Evolutionary conservation across 1,140 invertebrate species (phyloP).

Genomic region (Chironomus striatipennis): DNA sequence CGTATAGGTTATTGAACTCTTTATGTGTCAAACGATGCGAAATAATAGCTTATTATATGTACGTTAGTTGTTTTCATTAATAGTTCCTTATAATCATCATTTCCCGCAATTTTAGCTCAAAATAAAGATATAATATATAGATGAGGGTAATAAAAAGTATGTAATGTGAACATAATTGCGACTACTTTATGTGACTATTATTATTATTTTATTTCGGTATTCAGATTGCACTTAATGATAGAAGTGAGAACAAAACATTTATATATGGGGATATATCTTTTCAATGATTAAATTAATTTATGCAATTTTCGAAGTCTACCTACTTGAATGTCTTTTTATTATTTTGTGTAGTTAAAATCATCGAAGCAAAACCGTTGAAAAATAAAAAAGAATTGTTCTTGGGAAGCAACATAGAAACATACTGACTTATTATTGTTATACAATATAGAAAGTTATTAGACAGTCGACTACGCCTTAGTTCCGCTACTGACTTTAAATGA

Average conservation of each 20-base stretch:
- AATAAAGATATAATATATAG: neutral
- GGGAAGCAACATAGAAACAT: neutral
- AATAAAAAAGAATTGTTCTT: too few species aligned
- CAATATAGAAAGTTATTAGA: conserved; percentile 8
- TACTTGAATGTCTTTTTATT: too few species aligned
- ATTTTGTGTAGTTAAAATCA: neutral
- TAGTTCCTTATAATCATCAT: neutral
- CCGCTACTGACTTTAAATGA: conserved; percentile 12
- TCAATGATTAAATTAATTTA: neutral
- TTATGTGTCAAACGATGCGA: conserved; percentile 7
- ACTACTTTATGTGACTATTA: neutral
- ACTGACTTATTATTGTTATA: neutral
- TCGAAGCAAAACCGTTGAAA: neutral
- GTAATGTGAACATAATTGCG: neutral
- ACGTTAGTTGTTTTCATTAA: neutral
- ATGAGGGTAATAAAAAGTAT: neutral
- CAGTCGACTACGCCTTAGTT: conserved; percentile 11
- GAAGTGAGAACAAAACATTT: neutral
- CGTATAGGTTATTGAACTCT: neutral
- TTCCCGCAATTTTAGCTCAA: neutral
- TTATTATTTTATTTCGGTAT: neutral
- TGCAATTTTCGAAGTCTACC: too few species aligned
- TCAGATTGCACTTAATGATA: neutral
- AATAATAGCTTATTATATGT: conserved; percentile 8
- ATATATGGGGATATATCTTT: too few species aligned